Base-by-base conservation (phyloP, 2,888 invertebrate species). In the Yponomeuta cagnagella region DNA sequence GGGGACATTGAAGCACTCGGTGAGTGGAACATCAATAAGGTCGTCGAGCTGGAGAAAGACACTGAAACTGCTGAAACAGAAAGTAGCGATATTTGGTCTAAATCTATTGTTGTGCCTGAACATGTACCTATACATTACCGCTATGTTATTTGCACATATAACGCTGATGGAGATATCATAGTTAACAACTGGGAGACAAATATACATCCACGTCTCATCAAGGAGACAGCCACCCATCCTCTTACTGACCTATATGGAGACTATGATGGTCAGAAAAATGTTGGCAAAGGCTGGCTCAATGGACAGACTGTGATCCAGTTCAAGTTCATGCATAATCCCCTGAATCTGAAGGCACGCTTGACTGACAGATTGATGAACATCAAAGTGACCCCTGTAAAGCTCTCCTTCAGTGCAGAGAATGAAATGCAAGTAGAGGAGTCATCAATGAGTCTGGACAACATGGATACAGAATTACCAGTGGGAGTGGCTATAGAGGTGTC, bases 261-360 rank as follows among this genome's bases (percentile, higher is more conserved):
- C 77, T 93, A 94, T 77, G 92, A 93, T 77, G 93, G 89, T 15
- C 85, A 87, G 43, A 86, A 88, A 74, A 93, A 93, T 75, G 88
- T 97, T 15, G 96, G 95, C 79, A 93, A 94, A 75, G 98, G 98
- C 15, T 98, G 98, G 98, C 90, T 98, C 48, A 97, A 96, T 63
- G 93, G 94, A 74, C 97, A 97, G 82, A 95, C 95, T n/a, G 92
- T 96, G 71, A 93, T 98, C 68, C 97, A 98, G 83, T 94, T 98
- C 73, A 97, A 97, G 84, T 94, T 97, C 78, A 94, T 95, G 77
- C 95, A 96, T 79, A 95, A 95, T 78, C 96, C 97, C 1, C 93
- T 98, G 72, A 95, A 95, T 75, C 92, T 97, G 70, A 96, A 96
- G 79, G 94, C 95, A 77, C 94, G 95, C 75, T 93, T 96, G 77